These are phyloP conservation scores for Andrena cerasifolii DNA, from an alignment of 1,140 invertebrate species.

Conservation along the genomic window DNA sequence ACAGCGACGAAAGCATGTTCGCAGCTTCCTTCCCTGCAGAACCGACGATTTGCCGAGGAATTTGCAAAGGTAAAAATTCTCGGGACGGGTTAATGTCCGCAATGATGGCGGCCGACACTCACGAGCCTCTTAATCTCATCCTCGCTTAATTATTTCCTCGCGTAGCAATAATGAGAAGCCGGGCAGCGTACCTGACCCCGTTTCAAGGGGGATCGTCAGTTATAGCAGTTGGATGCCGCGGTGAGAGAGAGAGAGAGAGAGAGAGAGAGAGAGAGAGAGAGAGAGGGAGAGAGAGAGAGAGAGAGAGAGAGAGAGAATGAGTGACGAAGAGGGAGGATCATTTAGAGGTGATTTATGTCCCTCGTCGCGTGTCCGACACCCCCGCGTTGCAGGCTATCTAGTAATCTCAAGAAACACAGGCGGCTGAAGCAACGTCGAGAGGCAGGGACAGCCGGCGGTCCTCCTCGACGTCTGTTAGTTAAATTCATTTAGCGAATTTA, in stretches of 20 bases:
- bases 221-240: not conserved
- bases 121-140: slow-evolving; percentile 57
- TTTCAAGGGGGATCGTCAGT: slow-evolving; percentile 58
- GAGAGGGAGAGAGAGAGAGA: slow-evolving; percentile 17
- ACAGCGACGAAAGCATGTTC: too few relatives aligned
- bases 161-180: slow-evolving; percentile 60
- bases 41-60: not conserved
- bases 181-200: slow-evolving; percentile 49
- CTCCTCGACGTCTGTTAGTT: slow-evolving; percentile 10
- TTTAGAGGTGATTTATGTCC: slow-evolving; percentile 47
- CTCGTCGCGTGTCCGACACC: slow-evolving; percentile 30
- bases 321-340: slow-evolving; percentile 41
- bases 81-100: slow-evolving; percentile 32
- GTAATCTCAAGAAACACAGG: slow-evolving; percentile 32
- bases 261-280: slow-evolving; percentile 16
- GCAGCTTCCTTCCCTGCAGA: too few relatives aligned
- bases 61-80: slow-evolving; percentile 3
- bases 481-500: slow-evolving; percentile 42
- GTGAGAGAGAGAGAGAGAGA: slow-evolving; percentile 11
- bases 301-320: slow-evolving; percentile 19
- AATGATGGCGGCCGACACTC: slow-evolving; percentile 40
- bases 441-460: not conserved
- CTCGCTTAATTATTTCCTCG: slow-evolving; percentile 60
- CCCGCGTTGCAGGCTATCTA: slow-evolving; percentile 43
- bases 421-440: slow-evolving; percentile 14